Conservation (phyloP, 2,888 invertebrate genomes). For the Balanococcus diminutus region DNA sequence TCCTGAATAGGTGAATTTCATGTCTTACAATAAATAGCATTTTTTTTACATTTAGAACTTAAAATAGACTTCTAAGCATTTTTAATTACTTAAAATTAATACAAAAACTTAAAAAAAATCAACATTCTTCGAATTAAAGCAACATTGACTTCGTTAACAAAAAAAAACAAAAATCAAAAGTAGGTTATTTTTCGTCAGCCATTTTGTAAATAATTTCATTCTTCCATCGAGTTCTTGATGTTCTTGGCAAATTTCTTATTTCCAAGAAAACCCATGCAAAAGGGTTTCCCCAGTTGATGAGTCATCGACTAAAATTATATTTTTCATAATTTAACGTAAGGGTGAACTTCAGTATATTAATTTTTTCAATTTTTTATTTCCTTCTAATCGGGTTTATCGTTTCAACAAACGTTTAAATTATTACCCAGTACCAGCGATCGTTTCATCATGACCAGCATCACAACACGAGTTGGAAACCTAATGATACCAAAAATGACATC, state of each 20-base stretch:
- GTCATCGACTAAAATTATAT: conserved; percentile 43
- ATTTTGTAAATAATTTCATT: background rate
- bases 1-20: background rate
- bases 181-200: background rate
- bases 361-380: background rate
- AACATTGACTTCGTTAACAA: no score
- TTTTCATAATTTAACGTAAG: background rate
- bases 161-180: background rate
- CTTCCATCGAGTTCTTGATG: no score
- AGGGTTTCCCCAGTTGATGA: conserved; percentile 54
- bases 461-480: conserved; percentile 47
- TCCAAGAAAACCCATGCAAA: conserved; percentile 15
- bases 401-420: background rate
- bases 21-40: background rate
- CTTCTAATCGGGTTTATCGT: background rate
- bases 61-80: background rate
- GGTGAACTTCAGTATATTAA: background rate
- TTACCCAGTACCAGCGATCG: background rate
- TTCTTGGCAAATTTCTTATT: background rate
- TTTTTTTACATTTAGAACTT: background rate
- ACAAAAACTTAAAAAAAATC: background rate
- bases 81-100: background rate
- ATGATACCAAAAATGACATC: conserved; percentile 41
- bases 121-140: no score
- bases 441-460: conserved; percentile 46